These are phyloP conservation scores for Orthosia gothica DNA, from an alignment of 2,888 invertebrate species.

Conservation along the genomic window DNA sequence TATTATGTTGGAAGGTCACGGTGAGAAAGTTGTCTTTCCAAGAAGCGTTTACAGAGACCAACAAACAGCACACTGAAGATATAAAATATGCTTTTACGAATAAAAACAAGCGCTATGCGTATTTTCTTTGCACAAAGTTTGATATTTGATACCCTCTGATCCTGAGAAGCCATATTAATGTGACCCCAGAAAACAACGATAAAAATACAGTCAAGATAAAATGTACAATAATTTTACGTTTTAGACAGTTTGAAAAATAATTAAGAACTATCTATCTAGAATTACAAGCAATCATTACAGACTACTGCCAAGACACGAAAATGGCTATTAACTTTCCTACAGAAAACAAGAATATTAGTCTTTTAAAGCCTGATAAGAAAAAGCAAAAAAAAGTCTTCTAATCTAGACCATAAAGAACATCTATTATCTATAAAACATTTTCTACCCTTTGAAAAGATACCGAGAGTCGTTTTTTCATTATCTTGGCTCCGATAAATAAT, in stretches of 20 bases:
- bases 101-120: neutral
- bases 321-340: neutral
- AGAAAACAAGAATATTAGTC: neutral
- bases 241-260: neutral
- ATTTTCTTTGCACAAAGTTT: neutral
- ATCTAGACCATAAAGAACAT: slow-evolving; percentile 25
- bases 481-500: slow-evolving; percentile 53
- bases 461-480: slow-evolving; percentile 38
- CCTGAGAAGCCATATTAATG: neutral
- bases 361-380: neutral
- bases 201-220: neutral
- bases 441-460: slow-evolving; percentile 11
- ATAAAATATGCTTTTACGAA: neutral
- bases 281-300: neutral
- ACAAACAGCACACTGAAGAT: too few relatives aligned
- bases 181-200: neutral
- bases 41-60: too few relatives aligned
- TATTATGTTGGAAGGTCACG: too few relatives aligned
- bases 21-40: too few relatives aligned
- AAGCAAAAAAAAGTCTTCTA: neutral
- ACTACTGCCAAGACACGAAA: neutral
- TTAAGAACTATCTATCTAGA: neutral
- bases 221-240: neutral
- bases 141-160: neutral
- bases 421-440: slow-evolving; percentile 22